Evolutionary conservation across 2,888 invertebrate genomes (phyloP).

Genomic region (Synergus gifuensis): DNA sequence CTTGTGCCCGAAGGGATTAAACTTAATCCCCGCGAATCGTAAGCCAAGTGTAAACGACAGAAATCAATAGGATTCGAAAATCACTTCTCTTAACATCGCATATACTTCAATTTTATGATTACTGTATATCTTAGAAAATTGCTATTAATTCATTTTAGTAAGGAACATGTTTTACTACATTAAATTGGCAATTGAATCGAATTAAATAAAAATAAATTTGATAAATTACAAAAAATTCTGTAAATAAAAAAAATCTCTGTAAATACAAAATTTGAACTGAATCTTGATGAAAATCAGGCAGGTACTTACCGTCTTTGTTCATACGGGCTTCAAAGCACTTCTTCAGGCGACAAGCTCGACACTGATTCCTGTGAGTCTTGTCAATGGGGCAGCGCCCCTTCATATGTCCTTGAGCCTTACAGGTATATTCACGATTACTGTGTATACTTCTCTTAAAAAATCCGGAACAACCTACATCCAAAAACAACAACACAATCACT

Average conservation of each 20-base stretch:
- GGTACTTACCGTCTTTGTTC: constrained; percentile 96
- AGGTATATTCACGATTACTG: constrained; percentile 96
- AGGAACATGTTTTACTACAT: too few species aligned
- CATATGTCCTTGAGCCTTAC: constrained; percentile 95
- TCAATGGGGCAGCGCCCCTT: constrained; percentile 97
- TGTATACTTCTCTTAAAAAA: constrained; percentile 98
- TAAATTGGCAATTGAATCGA: too few species aligned
- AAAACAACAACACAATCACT: not conserved
- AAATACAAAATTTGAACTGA: not conserved
- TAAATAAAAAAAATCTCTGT: constrained; percentile 13
- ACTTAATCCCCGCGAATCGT: constrained; percentile 60
- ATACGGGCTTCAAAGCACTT: constrained; percentile 98
- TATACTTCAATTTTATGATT: not conserved
- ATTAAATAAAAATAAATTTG: too few species aligned
- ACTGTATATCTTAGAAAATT: not conserved
- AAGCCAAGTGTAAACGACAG: constrained; percentile 60
- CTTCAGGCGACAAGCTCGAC: constrained; percentile 94
- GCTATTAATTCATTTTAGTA: too few species aligned
- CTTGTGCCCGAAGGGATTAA: constrained; percentile 60
- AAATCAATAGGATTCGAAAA: constrained; percentile 63
- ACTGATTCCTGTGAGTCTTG: constrained; percentile 98
- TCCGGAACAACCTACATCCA: constrained; percentile 89
- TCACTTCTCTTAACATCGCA: not conserved
- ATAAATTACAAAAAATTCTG: too few species aligned
- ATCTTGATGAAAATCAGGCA: not conserved